Base-by-base conservation (phyloP, 2,888 invertebrate species). In the Brachylomia viminalis region DNA sequence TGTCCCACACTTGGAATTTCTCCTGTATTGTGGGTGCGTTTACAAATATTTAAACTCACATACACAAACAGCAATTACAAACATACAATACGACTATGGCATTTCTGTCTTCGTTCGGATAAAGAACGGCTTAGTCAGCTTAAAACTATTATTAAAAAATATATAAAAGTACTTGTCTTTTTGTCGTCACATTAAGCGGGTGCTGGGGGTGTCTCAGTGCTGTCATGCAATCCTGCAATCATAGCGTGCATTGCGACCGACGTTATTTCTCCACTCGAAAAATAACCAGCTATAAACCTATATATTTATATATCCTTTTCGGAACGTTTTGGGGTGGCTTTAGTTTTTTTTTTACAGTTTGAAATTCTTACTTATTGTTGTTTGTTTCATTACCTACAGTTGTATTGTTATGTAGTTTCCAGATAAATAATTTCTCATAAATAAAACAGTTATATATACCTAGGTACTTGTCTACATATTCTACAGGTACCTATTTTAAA, bases 191-290 rank as follows among this genome's bases (percentile, higher is more conserved):
- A 89, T 87, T 87, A 87, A 86, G 86, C 82, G 83, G 83, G 90
- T 69, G 89, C 88, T 87, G 89, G 87, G 90, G 90, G 91, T 90
- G 82, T 86, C 82, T 75, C 88, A 80, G 67, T 71, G 84, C 80
- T 91, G 92, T 90, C 94, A 94, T 94, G 94, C 94, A 92, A 94
- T 93, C 90, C 90, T 90, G 93, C 93, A 94, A 94, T 94, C 94
- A 94, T 93, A 86, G 90, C 93, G 92, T 93, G 92, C 89, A 88
- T 70, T 77, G 82, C 87, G 76, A 84, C 84, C 84, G 83, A 72
- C 84, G 87, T 85, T 87, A 87, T 88, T 86, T 88, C 86, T 89
- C 66, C 58, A 87, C 90, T 87, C 82, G 85, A 87, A 88, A 89
- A 86, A 86, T 87, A 84, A 77, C 71, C 42, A 17, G 64, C 73